Conservation (phyloP, 1,140 invertebrate genomes). For the Atta cephalotes region DNA sequence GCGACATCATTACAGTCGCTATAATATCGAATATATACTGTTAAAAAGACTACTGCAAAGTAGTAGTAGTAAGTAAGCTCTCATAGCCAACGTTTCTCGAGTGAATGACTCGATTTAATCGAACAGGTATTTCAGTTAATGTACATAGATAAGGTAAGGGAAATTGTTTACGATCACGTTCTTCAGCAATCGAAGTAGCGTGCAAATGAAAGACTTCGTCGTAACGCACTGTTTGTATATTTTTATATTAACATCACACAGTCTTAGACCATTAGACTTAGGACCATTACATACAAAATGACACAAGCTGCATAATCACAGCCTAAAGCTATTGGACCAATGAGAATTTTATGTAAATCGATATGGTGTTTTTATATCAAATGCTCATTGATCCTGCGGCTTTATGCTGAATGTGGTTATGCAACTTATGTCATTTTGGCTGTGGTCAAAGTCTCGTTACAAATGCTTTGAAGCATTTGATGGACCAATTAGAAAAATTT, state of each 20-base stretch:
- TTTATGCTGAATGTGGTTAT: no score
- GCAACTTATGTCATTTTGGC: no score
- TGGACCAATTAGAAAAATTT: no score
- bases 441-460: no score
- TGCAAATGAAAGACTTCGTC: not conserved
- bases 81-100: slow-evolving; percentile 41
- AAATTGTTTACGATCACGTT: slow-evolving; percentile 45
- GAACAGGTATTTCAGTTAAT: slow-evolving; percentile 53
- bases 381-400: no score
- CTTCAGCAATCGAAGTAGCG: slow-evolving; percentile 14
- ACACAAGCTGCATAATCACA: no score
- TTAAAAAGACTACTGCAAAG: slow-evolving; percentile 17
- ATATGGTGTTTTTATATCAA: no score
- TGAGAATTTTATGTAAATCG: no score
- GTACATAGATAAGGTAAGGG: slow-evolving; percentile 52
- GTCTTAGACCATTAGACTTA: not conserved
- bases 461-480: no score
- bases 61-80: slow-evolving; percentile 24
- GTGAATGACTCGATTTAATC: slow-evolving; percentile 38
- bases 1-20: not conserved
- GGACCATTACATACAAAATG: no score
- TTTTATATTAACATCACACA: not conserved
- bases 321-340: no score
- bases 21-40: slow-evolving; percentile 9
- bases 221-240: slow-evolving; percentile 14